Evolutionary conservation across 2,888 invertebrate species (phyloP), one percentile per base, ranked within the genome.

Genomic region (Agonum fuliginosum): DNA sequence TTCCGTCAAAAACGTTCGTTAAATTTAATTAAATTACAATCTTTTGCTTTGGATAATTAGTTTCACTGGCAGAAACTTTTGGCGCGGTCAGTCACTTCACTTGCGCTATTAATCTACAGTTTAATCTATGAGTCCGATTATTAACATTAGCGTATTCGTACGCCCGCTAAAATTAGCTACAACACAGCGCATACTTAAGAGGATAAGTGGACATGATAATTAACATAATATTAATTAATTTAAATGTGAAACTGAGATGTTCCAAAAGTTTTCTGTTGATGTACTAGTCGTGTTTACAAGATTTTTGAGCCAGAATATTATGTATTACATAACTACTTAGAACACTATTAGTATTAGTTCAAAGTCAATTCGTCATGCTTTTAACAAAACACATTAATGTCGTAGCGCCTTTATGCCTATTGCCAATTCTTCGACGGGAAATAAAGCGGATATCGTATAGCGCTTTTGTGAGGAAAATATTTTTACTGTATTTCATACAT

Each of bases 1-100:
- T 67, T 5, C 24, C 41, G 72, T 51, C 54, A 72, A 20, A 54
- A 54, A 24, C 54, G 34, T 72, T 54, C 37, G 34, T 67, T 67
- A 73, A 58, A 34, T 58, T 10, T 34, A 74, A 65, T 65, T 74
- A 75, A 67, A 75, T 75, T n/a, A 67, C 41, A 67, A 34, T 46
- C 65, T 75, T 75, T 75, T 48, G 30, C 43, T 69, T 17, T 69
- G 76, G 69, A 14, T 54, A 51, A 76, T 76, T 76, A 76, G 27
- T 22, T 51, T 14, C 30, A 41, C 54, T 76, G 76, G 76, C 76
- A 14, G 12, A 62, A 62, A 62, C n/a, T 54, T 62, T 62, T 30
- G 58, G 58, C 34, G 54, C 17, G 17, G 30, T 62, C 27, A 62
- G 8, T 62, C n/a, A 27, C 58, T 30, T 14, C 30, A 62, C 58